Base-by-base conservation (phyloP, 1,140 invertebrate species). In the Melitaea cinxia region DNA sequence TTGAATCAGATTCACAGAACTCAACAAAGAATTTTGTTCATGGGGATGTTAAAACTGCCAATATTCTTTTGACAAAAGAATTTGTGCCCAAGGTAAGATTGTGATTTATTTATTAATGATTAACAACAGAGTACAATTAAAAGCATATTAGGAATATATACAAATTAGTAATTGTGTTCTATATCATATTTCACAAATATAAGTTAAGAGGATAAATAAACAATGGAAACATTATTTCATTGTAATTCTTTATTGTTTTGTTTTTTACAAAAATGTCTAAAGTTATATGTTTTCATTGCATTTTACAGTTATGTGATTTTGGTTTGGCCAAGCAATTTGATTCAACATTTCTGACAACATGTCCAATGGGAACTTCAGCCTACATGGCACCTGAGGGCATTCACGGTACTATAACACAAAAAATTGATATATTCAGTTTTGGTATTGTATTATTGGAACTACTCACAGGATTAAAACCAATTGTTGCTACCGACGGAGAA, bases 331-430 rank as follows among this genome's bases (percentile, higher is more conserved):
- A 93, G 70, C 80, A 92, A 37, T 88, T 93, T 39, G 89, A 93
- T 24, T 83, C 83, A 65, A 88, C 91, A 50, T 83, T 81, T 49
- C 78, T 89, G 9, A 93, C 93, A 1, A 91, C 91, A 39, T 92
- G 90, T 19, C 92, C 94, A 15, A 92, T 94, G 72, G 95, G 95
- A 12, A 96, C 95, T 6, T 92, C 92, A 3, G 93, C 94, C 0
- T 96, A 96, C 82, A 95, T 96, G 94, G 93, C 95, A 24, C 94
- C 94, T 0, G 95, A 96, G 88, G 95, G 94, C 5, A 93, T 94
- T 70, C 84, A 91, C 54, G 94, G 95, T 1, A 94, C 95, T 47
- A 91, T 96, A 42, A 95, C 95, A 21, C 92, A 94, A 14, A 95
- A 96, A 91, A 92, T 94, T 68, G 96, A 96, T 79, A 93, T 94